Base-by-base conservation (phyloP, 2,797 vertebrate genomes). In the Acipenser transmontanus region DNA sequence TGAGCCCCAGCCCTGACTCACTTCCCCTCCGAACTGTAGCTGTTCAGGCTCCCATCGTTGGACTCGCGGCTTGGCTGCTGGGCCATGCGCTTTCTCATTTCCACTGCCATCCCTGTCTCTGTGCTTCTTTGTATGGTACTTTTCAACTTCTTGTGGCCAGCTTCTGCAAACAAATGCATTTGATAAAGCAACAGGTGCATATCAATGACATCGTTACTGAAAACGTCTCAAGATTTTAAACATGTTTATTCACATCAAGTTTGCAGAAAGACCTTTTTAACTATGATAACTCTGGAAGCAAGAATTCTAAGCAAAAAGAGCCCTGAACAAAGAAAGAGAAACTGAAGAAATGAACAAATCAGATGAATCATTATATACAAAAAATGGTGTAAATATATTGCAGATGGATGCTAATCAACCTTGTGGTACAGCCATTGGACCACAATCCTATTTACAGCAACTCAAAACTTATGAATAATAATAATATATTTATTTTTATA, bases 1-100 rank as follows among this genome's bases (percentile, higher is more conserved):
- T 34, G 34, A 34, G 34, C 34, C 34, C 34, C 34, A 34, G 34
- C 34, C 34, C 34, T 34, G 34, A 92, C 96, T 94, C 77, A 99
- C 97, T 98, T 98, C 72, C 96, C 96, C 89, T 99, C 97, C 0
- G 97, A 98, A 88, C 91, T 98, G 47, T 90, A 98, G 81, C 97
- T 98, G 84, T 96, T 95, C 85, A 97, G 95, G 86, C 94, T 98
- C 82, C 96, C 95, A 0, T 98, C 97, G 50, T 93, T 97, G 73
- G 96, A 98, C 81, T 99, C 97, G 34, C 92, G 89, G 81, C 97
- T 99, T 6, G 96, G 92, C 73, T 99, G 96, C 6, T 96, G 91
- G 50, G 94, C 94, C 94, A 98, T 96, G 70, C 88, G 84, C 79
- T 89, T 98, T 72, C 96, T 85, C 80, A 93, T 93, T 81, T 97